Evolutionary conservation across 1,140 invertebrate genomes (phyloP).

Genomic region (Macrotrachela quadricornifera): DNA sequence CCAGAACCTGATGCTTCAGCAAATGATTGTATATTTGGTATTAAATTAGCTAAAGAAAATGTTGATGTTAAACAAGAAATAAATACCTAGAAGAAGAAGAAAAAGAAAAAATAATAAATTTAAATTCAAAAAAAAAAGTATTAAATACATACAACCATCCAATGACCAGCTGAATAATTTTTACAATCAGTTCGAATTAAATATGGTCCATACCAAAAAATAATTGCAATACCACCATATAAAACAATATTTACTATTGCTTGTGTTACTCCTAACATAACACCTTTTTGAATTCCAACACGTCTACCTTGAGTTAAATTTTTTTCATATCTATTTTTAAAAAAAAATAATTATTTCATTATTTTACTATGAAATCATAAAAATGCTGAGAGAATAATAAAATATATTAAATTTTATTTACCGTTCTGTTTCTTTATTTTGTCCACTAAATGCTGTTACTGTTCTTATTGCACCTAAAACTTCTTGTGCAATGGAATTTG

Average conservation of each 20-base stretch:
- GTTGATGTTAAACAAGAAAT: constrained; percentile 53
- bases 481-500: constrained; percentile 28
- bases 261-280: too few relatives aligned
- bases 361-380: too few relatives aligned
- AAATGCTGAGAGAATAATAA: too few relatives aligned
- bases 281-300: too few relatives aligned
- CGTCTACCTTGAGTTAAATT: too few relatives aligned
- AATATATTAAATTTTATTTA: constrained; percentile 17
- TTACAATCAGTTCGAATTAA: not conserved
- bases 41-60: constrained; percentile 47
- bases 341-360: constrained; percentile 4
- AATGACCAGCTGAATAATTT: constrained; percentile 5
- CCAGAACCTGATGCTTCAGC: not conserved
- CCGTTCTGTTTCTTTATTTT: too few relatives aligned
- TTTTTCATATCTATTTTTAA: not conserved
- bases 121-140: constrained; percentile 36
- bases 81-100: constrained; percentile 48
- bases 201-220: not conserved
- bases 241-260: too few relatives aligned
- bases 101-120: too few relatives aligned
- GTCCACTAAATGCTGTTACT: constrained; percentile 23
- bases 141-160: constrained; percentile 27
- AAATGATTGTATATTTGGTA: constrained; percentile 37
- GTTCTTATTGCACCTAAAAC: constrained; percentile 25
- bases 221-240: not conserved